These are phyloP conservation scores for Eupelmus urozonus DNA, from an alignment of 2,888 invertebrate genomes.

Conservation along the genomic window DNA sequence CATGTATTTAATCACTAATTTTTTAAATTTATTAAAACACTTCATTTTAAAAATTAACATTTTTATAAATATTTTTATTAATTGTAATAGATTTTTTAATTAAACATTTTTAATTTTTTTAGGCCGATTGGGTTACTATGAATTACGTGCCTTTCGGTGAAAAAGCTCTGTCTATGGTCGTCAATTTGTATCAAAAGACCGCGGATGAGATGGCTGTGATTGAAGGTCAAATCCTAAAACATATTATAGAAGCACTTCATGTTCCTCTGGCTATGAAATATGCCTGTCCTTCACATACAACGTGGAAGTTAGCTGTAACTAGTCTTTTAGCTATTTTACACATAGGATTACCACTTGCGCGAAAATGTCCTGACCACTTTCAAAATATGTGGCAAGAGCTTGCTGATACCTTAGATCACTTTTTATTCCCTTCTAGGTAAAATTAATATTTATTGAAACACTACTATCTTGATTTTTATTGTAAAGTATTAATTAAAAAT, in stretches of 20 bases:
- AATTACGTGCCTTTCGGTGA: slow-evolving; percentile 93
- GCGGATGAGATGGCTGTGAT: slow-evolving; percentile 86
- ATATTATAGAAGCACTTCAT: slow-evolving; percentile 84
- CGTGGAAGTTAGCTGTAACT: slow-evolving; percentile 90
- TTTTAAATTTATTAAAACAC: no score
- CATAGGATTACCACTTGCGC: slow-evolving; percentile 91
- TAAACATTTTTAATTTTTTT: slow-evolving; percentile 58
- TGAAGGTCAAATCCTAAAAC: slow-evolving; percentile 84
- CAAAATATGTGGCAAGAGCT: slow-evolving; percentile 91
- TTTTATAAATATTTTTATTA: slow-evolving; percentile 22
- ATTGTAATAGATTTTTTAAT: not conserved
- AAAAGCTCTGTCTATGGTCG: slow-evolving; percentile 85
- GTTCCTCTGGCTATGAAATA: slow-evolving; percentile 89
- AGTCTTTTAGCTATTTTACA: slow-evolving; percentile 88
- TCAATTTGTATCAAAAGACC: slow-evolving; percentile 86
- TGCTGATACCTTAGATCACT: slow-evolving; percentile 91
- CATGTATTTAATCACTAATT: not conserved
- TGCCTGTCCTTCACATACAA: slow-evolving; percentile 86
- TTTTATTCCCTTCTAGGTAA: slow-evolving; percentile 91
- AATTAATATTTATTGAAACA: slow-evolving; percentile 50
- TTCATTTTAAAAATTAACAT: slow-evolving; percentile 19
- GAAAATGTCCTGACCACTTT: slow-evolving; percentile 86
- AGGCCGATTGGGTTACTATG: slow-evolving; percentile 87
- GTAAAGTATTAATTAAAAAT: not conserved
- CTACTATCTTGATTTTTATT: not conserved